Evolutionary conservation across 2,888 invertebrate species (phyloP).

Genomic region (Drosophila longiperda): DNA sequence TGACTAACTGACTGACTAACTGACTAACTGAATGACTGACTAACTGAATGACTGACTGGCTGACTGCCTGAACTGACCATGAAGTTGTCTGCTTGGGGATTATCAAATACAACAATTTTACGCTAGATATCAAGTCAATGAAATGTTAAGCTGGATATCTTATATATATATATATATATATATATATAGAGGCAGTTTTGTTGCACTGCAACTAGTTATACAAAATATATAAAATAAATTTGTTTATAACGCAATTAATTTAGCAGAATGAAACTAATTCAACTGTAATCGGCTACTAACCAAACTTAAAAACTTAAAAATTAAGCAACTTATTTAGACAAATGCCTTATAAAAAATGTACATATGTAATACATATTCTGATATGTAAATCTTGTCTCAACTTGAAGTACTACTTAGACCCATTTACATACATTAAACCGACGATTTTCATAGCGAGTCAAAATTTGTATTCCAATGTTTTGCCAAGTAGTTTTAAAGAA

Average conservation of each 20-base stretch:
- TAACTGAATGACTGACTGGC: slow-evolving; percentile 29
- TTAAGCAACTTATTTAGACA: neutral
- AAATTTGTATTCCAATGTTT: neutral
- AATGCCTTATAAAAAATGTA: neutral
- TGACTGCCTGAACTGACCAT: slow-evolving; percentile 37
- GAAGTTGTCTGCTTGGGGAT: slow-evolving; percentile 46
- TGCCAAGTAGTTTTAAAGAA: neutral
- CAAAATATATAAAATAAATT: neutral
- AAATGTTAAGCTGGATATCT: neutral
- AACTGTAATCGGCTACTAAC: too few relatives aligned
- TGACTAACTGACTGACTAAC: slow-evolving; percentile 56
- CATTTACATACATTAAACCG: neutral
- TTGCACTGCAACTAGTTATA: neutral
- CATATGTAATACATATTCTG: neutral
- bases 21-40: slow-evolving; percentile 21
- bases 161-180: neutral
- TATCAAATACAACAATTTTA: slow-evolving; percentile 52
- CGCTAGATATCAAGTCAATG: slow-evolving; percentile 22
- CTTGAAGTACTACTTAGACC: neutral
- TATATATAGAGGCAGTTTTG: neutral
- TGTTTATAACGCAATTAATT: neutral
- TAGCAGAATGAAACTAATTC: neutral
- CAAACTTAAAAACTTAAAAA: neutral
- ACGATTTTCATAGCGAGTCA: neutral
- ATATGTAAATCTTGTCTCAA: neutral